Evolutionary conservation across 2,113 vertebrate genomes (phyloP).

Genomic region (Aviceda subcristata): DNA sequence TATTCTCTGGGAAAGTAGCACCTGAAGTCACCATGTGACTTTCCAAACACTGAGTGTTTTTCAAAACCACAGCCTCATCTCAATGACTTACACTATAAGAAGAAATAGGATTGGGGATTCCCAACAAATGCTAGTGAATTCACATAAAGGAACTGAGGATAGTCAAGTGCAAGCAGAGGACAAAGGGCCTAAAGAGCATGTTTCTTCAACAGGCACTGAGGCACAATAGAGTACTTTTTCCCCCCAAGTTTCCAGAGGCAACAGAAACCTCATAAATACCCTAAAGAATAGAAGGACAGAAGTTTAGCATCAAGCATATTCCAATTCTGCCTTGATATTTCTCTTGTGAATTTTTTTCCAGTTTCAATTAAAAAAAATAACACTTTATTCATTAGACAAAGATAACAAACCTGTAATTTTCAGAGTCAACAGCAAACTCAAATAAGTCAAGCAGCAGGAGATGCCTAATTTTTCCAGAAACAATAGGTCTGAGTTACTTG

Average conservation of each 20-base stretch:
- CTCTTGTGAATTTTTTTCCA: not conserved
- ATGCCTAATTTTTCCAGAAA: not conserved
- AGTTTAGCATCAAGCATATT: not conserved
- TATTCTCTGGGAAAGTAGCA: not conserved
- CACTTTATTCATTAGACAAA: not conserved
- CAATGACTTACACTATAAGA: not conserved
- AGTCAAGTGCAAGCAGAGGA: not conserved
- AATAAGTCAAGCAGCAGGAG: not conserved
- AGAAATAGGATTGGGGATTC: not conserved
- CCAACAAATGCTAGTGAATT: not conserved
- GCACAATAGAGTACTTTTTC: not conserved
- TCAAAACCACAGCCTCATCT: not conserved
- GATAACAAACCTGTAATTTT: not conserved
- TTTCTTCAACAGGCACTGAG: not conserved
- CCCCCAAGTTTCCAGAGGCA: not conserved
- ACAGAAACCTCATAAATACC: not conserved
- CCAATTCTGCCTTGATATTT: not conserved
- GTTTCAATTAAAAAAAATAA: not conserved
- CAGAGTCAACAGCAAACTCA: not conserved
- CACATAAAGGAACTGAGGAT: not conserved
- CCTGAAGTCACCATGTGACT: not conserved
- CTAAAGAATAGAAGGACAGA: not conserved
- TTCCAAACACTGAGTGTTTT: not conserved
- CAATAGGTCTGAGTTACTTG: not conserved
- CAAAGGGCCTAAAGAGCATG: not conserved